Base-by-base conservation (phyloP, 2,113 vertebrate species). In the Podilymbus podiceps region DNA sequence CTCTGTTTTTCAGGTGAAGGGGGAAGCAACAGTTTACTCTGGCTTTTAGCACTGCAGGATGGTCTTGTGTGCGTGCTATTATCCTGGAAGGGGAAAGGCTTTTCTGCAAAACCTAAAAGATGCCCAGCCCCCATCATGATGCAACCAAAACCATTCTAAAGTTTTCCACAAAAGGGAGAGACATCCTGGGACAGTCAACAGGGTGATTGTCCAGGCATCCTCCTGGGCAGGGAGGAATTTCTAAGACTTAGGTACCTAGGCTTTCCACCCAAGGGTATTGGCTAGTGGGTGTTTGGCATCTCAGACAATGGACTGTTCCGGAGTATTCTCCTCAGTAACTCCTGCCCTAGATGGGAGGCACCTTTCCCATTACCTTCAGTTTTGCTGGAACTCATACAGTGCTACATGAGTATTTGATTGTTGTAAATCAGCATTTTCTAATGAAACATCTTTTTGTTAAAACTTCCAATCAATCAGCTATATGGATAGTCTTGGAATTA, bases 111-210 rank as follows among this genome's bases (percentile, higher is more conserved):
- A 56, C 35, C 16, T 52, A 27, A 23, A 60, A 21, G 53, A 50
- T 3, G 1, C 14, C 10, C 49, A 44, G 28, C 78, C 10, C 15
- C 47, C 64, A 52, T 21, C 11, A 2, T 1, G 0, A 9, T 3
- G 12, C 38, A 50, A 27, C 6, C 52, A 62, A 79, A 77, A 59
- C 28, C 59, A 35, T 69, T 42, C 40, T 38, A 49, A 73, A 69
- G 15, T 42, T 53, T 74, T 86, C 60, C 44, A 28, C 8, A 46
- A 46, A 66, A 31, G 24, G 12, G 14, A 92, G 28, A 84, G 31
- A 13, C 13, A 74, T 15, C 27, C 79, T 35, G 47, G 42, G 73
- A 66, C 42, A 88, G 38, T 33, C 59, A 62, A 68, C 13, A 44
- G 22, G 17, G 46, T 52, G 53, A 58, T 22, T 35, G 49, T 33